Conservation (phyloP, 2,113 vertebrate genomes). For the Speoplatyrhinus poulsoni region DNA sequence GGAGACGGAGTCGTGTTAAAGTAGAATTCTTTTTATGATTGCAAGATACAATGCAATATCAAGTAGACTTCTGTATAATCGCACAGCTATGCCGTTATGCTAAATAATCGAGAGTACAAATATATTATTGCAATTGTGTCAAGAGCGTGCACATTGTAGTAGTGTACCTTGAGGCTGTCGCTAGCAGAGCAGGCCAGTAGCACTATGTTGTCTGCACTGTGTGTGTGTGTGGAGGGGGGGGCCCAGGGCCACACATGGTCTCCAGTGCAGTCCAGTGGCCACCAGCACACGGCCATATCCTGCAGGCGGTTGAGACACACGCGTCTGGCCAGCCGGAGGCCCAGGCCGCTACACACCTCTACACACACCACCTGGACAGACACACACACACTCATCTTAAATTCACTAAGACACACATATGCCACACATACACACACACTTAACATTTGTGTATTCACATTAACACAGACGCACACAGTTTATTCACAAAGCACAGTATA, state of each 20-base stretch:
- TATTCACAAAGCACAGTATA: neutral
- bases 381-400: neutral
- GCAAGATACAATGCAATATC: no score
- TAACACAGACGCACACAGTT: neutral
- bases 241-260: constrained; percentile 88
- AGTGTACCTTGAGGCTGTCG: constrained; percentile 84
- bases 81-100: no score
- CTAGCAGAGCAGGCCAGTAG: constrained; percentile 80
- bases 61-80: no score
- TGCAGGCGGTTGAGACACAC: constrained; percentile 81
- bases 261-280: constrained; percentile 69
- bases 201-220: constrained; percentile 84
- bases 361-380: constrained; percentile 80
- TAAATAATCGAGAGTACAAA: no score
- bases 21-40: no score
- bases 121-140: no score
- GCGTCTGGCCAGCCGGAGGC: constrained; percentile 72
- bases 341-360: constrained; percentile 76
- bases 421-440: neutral
- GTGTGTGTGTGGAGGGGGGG: constrained; percentile 77
- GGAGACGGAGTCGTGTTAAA: no score
- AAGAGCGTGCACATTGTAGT: no score
- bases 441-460: neutral
- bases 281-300: constrained; percentile 90
- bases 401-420: neutral